A percentile compares a stretch with the other conserved stretches of the same genome.
phyloP scores from a whole-genome alignment of 2,113 vertebrate genomes.

The Nematolebias whitei region DNA sequence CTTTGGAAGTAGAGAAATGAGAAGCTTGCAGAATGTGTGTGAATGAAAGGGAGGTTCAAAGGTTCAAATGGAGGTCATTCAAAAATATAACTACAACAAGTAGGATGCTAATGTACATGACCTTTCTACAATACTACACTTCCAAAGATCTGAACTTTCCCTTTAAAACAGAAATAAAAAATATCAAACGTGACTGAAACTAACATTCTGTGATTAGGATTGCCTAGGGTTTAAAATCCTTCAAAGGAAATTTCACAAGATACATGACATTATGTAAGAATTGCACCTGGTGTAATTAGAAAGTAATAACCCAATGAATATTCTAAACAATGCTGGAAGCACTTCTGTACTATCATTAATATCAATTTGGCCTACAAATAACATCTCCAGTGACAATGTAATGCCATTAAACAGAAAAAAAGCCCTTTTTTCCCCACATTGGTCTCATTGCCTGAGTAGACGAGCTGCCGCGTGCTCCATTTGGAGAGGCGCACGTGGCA shows the following conservation, averaged over 20 bases:
- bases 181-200: slow-evolving; percentile 1
- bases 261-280: slow-evolving; percentile 33
- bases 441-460: slow-evolving; percentile 30
- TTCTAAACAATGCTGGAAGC: slow-evolving; percentile 40
- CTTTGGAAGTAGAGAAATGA: too few species aligned
- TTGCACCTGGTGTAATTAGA: slow-evolving; percentile 43
- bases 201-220: slow-evolving; percentile 8
- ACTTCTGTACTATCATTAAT: slow-evolving; percentile 36
- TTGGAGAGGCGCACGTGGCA: slow-evolving; percentile 25
- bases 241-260: slow-evolving; percentile 35
- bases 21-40: too few species aligned
- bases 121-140: too few species aligned
- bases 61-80: too few species aligned
- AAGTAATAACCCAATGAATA: slow-evolving; percentile 60
- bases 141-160: too few species aligned
- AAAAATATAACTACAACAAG: too few species aligned
- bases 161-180: neutral
- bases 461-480: slow-evolving; percentile 19
- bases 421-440: slow-evolving; percentile 24
- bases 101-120: too few species aligned
- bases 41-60: too few species aligned
- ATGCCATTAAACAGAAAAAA: slow-evolving; percentile 46
- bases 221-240: slow-evolving; percentile 17
- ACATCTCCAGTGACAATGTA: slow-evolving; percentile 25
- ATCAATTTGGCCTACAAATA: slow-evolving; percentile 36